Evolutionary conservation across 2,888 invertebrate genomes (phyloP).

Genomic region (Pilophorus perplexus): DNA sequence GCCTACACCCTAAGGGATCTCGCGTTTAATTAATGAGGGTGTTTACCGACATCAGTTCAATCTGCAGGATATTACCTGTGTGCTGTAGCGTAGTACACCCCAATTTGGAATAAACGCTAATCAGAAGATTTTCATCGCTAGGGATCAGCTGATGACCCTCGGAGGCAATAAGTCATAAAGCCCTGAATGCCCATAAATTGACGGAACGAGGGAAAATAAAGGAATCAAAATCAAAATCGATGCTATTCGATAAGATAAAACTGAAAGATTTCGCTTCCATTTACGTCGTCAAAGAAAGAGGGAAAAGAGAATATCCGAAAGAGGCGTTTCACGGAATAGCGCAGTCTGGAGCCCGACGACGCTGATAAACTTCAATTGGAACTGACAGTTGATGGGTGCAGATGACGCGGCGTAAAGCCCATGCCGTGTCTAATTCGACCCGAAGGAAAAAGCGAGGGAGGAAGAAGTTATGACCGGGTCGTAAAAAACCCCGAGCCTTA

Average conservation of each 20-base stretch:
- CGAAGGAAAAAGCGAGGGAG: slow-evolving; percentile 13
- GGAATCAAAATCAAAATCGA: not conserved
- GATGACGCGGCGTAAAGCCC: slow-evolving; percentile 39
- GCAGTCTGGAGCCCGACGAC: slow-evolving; percentile 10
- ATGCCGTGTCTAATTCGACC: slow-evolving; percentile 37
- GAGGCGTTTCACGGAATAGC: not conserved
- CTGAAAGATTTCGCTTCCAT: not conserved
- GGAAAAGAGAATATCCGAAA: not conserved
- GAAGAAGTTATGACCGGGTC: slow-evolving; percentile 16
- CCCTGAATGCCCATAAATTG: too few relatives aligned
- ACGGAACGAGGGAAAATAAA: too few relatives aligned
- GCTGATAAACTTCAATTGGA: slow-evolving; percentile 41
- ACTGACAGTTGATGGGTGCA: slow-evolving; percentile 41
- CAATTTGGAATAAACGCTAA: too few relatives aligned
- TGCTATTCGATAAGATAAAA: slow-evolving; percentile 3
- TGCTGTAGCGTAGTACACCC: too few relatives aligned
- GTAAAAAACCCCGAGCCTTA: slow-evolving; percentile 28
- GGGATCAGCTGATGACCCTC: too few relatives aligned
- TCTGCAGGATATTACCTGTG: too few relatives aligned
- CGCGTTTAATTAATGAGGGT: too few relatives aligned
- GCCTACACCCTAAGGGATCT: too few relatives aligned
- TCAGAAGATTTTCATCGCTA: too few relatives aligned
- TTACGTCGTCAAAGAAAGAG: not conserved
- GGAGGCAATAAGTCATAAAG: too few relatives aligned
- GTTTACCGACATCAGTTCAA: too few relatives aligned